Percentiles rank a stretch among this genome's conserved stretches.
These are phyloP conservation scores for Enteromius mattozi DNA, from an alignment of 2,797 vertebrate genomes.

Conservation along the genomic window DNA sequence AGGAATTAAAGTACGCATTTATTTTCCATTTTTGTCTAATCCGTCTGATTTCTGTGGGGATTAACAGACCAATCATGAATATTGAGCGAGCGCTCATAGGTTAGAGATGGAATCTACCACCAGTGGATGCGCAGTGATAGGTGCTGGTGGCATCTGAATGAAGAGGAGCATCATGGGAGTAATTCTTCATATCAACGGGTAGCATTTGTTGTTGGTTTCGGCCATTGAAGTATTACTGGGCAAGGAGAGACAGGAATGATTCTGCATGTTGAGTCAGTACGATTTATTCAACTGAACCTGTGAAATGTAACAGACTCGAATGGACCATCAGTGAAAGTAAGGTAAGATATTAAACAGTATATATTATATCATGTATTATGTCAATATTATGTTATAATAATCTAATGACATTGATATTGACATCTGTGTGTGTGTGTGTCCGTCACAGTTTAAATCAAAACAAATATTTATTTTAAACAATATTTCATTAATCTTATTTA, in stretches of 20 bases:
- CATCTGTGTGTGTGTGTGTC: not conserved
- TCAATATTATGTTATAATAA: not conserved
- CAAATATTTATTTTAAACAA: slow-evolving; percentile 1
- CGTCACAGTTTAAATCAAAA: not conserved
- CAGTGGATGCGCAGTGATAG: slow-evolving; percentile 21
- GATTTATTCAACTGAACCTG: not conserved
- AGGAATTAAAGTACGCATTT: slow-evolving; percentile 77
- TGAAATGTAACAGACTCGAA: slow-evolving; percentile 26
- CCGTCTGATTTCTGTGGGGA: slow-evolving; percentile 80
- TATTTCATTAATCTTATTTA: not conserved
- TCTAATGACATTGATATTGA: not conserved
- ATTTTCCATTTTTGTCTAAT: slow-evolving; percentile 79
- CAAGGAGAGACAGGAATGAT: slow-evolving; percentile 11
- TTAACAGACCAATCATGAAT: slow-evolving; percentile 79
- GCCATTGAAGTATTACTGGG: not conserved
- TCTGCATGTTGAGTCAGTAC: slow-evolving; percentile 7
- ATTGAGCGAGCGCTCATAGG: slow-evolving; percentile 65
- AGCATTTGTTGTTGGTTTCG: not conserved
- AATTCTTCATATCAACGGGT: slow-evolving; percentile 1
- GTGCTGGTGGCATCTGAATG: slow-evolving; percentile 19
- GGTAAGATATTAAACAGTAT: slow-evolving; percentile 34
- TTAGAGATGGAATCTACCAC: slow-evolving; percentile 28
- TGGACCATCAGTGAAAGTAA: slow-evolving; percentile 17
- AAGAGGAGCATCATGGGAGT: slow-evolving; percentile 35
- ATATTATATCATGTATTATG: not conserved